phyloP scores from a whole-genome alignment of 2,888 invertebrate species.

The Ichneumoninae sp. region DNA sequence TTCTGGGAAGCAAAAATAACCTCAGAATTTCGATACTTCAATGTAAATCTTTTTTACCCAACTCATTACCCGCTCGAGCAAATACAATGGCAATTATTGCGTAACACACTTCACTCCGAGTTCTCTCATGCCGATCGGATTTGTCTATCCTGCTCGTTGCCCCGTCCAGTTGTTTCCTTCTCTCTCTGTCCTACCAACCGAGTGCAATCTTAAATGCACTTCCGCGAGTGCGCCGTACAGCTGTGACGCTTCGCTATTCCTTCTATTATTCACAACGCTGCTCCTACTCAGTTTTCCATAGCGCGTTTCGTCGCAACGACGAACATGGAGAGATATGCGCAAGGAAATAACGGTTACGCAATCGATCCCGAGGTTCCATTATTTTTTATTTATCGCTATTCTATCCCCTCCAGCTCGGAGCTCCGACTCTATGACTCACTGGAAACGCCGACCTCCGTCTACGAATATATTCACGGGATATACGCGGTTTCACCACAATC shows the following conservation, averaged over 20 bases:
- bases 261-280: conserved; percentile 40
- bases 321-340: not conserved
- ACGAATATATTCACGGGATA: conserved; percentile 27
- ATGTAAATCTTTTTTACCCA: conserved; percentile 8
- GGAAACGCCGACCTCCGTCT: conserved; percentile 15
- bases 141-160: not conserved
- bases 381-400: conserved; percentile 36
- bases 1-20: not conserved
- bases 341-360: conserved; percentile 40
- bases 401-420: not conserved
- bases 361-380: conserved; percentile 35
- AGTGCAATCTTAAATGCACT: conserved; percentile 57
- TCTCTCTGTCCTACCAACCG: conserved; percentile 20
- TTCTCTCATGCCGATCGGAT: conserved; percentile 42
- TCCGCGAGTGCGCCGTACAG: conserved; percentile 41
- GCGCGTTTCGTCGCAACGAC: conserved; percentile 11
- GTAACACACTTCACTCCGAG: conserved; percentile 7
- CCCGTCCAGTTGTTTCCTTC: not conserved
- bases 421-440: conserved; percentile 28
- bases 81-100: conserved; percentile 42
- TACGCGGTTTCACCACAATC: conserved; percentile 28
- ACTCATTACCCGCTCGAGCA: conserved; percentile 3
- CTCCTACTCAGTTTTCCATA: conserved; percentile 18
- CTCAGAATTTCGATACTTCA: not conserved
- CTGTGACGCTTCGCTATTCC: conserved; percentile 34